Percentiles rank a stretch among this genome's conserved stretches.
These are phyloP conservation scores for Yasuhikotakia modesta DNA, from an alignment of 2,797 vertebrate genomes.

Conservation along the genomic window DNA sequence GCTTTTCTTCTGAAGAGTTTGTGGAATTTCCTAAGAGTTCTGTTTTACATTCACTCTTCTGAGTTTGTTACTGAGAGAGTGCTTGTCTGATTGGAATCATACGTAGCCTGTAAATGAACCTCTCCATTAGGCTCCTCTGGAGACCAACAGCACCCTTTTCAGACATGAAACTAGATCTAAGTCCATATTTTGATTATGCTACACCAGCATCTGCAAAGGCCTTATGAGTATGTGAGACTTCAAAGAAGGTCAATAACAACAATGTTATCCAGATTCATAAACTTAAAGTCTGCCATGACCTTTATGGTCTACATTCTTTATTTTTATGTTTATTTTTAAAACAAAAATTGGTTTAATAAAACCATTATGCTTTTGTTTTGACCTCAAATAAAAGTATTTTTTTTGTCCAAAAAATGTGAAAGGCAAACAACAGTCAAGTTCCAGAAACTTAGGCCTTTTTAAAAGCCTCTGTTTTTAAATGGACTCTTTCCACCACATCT, in stretches of 20 bases:
- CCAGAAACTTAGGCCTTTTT: conserved; percentile 4
- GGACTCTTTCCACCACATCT: conserved; percentile 17
- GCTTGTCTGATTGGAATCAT: conserved; percentile 70
- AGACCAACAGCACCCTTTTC: conserved; percentile 55
- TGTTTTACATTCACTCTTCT: conserved; percentile 72
- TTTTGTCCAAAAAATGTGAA: background rate
- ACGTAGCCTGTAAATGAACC: conserved; percentile 49
- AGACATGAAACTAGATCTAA: conserved; percentile 35
- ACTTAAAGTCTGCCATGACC: background rate
- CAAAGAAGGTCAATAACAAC: conserved; percentile 33
- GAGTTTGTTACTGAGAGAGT: conserved; percentile 60
- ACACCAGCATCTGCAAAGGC: conserved; percentile 22
- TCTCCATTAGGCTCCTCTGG: conserved; percentile 49
- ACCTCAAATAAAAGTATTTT: background rate
- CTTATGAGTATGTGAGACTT: conserved; percentile 1
- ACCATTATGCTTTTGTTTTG: background rate
- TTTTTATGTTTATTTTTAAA: background rate
- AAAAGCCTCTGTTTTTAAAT: background rate
- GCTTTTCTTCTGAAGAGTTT: conserved; percentile 47
- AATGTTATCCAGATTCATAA: conserved; percentile 29
- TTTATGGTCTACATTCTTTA: background rate
- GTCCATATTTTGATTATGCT: conserved; percentile 12
- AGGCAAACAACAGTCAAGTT: background rate
- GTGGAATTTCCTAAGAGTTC: conserved; percentile 73
- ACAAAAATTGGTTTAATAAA: background rate